Evolutionary conservation across 2,888 invertebrate genomes (phyloP).

Genomic region (Thecocarcelia acutangulata): DNA sequence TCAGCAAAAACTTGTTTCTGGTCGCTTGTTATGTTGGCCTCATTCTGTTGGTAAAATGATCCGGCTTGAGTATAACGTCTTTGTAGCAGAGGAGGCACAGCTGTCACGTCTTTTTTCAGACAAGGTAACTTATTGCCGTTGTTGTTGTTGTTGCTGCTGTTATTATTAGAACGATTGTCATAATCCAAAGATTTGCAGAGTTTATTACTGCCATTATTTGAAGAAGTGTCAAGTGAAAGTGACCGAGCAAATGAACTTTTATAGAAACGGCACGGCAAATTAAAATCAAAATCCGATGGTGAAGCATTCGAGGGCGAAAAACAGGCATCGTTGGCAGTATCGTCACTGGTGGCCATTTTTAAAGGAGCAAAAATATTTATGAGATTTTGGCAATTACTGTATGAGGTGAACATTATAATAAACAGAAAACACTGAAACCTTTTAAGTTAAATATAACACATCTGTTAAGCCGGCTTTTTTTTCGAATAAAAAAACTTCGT

Average conservation of each 20-base stretch:
- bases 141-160: constrained; percentile 61
- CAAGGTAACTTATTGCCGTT: constrained; percentile 58
- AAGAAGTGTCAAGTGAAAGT: constrained; percentile 79
- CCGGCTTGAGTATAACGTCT: constrained; percentile 68
- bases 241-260: constrained; percentile 84
- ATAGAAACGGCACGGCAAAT: constrained; percentile 81
- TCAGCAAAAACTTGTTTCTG: constrained; percentile 68
- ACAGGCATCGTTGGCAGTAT: not conserved
- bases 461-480: constrained; percentile 25
- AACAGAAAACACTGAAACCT: constrained; percentile 4
- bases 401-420: constrained; percentile 26
- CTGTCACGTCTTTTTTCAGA: constrained; percentile 56
- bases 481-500: not conserved
- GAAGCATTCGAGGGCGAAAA: constrained; percentile 65
- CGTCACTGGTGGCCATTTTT: constrained; percentile 58
- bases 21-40: constrained; percentile 61
- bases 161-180: constrained; percentile 72
- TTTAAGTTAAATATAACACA: not conserved
- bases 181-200: constrained; percentile 81
- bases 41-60: constrained; percentile 54
- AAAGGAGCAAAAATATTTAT: constrained; percentile 29
- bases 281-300: constrained; percentile 80
- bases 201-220: constrained; percentile 65
- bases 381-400: constrained; percentile 27
- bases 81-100: constrained; percentile 70